A percentile compares a stretch with the other conserved stretches of the same genome.
These are phyloP conservation scores for Porites lutea DNA, from an alignment of 64 coral and sea anemone species.

Conservation along the genomic window DNA sequence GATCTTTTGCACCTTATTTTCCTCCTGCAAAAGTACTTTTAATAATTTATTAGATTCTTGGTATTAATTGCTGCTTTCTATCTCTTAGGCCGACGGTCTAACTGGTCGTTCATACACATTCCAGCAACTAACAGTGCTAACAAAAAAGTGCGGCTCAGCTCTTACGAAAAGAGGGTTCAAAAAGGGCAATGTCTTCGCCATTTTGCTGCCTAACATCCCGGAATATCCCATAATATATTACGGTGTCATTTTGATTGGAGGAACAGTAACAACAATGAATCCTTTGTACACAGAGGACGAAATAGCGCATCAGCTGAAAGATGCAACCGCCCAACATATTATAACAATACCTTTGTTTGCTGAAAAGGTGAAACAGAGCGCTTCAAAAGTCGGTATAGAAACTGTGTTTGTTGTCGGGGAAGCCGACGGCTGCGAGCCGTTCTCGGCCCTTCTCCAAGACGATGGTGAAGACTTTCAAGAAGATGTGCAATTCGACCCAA, in stretches of 20 bases:
- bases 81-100: conserved; percentile 52
- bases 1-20: too few relatives aligned
- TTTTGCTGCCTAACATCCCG: conserved; percentile 70
- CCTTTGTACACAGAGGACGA: conserved; percentile 73
- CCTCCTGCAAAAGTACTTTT: neutral
- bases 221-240: conserved; percentile 69
- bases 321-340: conserved; percentile 47
- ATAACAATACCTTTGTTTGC: conserved; percentile 67
- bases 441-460: conserved; percentile 57
- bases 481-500: conserved; percentile 44
- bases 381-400: conserved; percentile 50
- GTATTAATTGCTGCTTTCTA: neutral
- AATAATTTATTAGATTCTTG: neutral
- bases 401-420: conserved; percentile 75
- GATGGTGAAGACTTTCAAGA: conserved; percentile 60
- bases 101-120: conserved; percentile 72
- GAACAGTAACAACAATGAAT: conserved; percentile 73
- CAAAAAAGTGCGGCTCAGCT: conserved; percentile 69
- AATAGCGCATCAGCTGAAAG: conserved; percentile 64
- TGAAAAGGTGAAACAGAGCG: conserved; percentile 47
- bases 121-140: conserved; percentile 39
- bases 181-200: conserved; percentile 70
- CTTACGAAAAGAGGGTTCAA: conserved; percentile 72
- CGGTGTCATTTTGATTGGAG: conserved; percentile 64
- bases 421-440: conserved; percentile 53